phyloP scores from a whole-genome alignment of 2,113 vertebrate genomes.

The Montifringilla adamsi region DNA sequence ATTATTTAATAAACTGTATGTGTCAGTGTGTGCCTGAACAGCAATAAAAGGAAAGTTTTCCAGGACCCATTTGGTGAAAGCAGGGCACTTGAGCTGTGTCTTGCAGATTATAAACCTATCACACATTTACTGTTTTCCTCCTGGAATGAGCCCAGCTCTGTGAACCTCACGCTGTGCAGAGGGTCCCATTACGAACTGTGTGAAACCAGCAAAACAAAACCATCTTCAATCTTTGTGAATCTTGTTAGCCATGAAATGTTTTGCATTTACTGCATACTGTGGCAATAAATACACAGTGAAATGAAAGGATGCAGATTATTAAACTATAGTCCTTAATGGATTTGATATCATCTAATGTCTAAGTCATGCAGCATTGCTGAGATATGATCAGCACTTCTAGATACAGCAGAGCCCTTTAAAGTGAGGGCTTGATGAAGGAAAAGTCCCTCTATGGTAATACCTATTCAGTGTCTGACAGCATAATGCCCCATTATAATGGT shows the following conservation, averaged over 20 bases:
- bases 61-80: background rate
- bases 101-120: constrained; percentile 36
- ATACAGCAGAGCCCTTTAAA: constrained; percentile 12
- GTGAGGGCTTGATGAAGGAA: constrained; percentile 17
- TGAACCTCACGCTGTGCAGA: background rate
- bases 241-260: constrained; percentile 16
- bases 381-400: constrained; percentile 5
- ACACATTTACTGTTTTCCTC: background rate
- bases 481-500: constrained; percentile 13
- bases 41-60: background rate
- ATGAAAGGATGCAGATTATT: constrained; percentile 35
- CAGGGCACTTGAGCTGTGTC: background rate
- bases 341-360: constrained; percentile 31
- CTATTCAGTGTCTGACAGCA: constrained; percentile 8
- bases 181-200: constrained; percentile 32
- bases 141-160: background rate
- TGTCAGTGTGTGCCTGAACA: background rate
- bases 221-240: constrained; percentile 2
- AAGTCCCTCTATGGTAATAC: background rate
- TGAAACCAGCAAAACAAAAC: constrained; percentile 50
- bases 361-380: background rate
- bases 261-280: constrained; percentile 27
- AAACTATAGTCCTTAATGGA: constrained; percentile 35
- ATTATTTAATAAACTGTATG: background rate
- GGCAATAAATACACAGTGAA: constrained; percentile 48